phyloP scores from a whole-genome alignment of 2,888 invertebrate genomes.

The Hirtodrosophila cameraria region DNA sequence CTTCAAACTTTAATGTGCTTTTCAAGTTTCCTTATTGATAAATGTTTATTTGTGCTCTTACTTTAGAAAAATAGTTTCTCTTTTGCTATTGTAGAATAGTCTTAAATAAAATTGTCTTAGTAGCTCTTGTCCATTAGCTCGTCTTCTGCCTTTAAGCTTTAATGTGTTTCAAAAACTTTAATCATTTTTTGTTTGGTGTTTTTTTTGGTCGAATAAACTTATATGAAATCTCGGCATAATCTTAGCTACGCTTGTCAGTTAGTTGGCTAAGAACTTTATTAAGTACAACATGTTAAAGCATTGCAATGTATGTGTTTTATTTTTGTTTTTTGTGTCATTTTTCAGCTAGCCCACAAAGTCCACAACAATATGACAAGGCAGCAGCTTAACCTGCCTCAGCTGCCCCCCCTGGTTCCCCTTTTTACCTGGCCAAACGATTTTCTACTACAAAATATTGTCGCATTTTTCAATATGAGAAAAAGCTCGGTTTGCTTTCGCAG shows the following conservation, averaged over 20 bases:
- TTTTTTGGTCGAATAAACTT: too few species aligned
- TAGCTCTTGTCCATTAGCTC: too few species aligned
- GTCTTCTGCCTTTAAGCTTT: not conserved
- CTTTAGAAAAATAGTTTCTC: too few species aligned
- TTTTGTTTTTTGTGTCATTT: slow-evolving; percentile 4
- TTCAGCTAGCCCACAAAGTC: slow-evolving; percentile 27
- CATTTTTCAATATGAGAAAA: slow-evolving; percentile 66
- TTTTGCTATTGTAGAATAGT: too few species aligned
- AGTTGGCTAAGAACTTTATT: slow-evolving; percentile 1
- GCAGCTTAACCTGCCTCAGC: slow-evolving; percentile 38
- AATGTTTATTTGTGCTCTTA: too few species aligned
- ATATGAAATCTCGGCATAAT: not conserved
- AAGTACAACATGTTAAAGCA: slow-evolving; percentile 24
- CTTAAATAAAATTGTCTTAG: too few species aligned
- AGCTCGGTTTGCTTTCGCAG: slow-evolving; percentile 21
- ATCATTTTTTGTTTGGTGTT: too few species aligned
- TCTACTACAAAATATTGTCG: slow-evolving; percentile 67
- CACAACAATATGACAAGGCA: slow-evolving; percentile 43
- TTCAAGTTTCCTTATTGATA: too few species aligned
- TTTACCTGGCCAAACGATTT: slow-evolving; percentile 43
- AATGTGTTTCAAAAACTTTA: not conserved
- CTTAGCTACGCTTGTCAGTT: too few species aligned
- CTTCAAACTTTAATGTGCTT: too few species aligned
- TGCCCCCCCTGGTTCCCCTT: too few species aligned
- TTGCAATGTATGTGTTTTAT: slow-evolving; percentile 27